Conservation (phyloP, 2,113 vertebrate genomes). For the Triplophysa tibetana region DNA sequence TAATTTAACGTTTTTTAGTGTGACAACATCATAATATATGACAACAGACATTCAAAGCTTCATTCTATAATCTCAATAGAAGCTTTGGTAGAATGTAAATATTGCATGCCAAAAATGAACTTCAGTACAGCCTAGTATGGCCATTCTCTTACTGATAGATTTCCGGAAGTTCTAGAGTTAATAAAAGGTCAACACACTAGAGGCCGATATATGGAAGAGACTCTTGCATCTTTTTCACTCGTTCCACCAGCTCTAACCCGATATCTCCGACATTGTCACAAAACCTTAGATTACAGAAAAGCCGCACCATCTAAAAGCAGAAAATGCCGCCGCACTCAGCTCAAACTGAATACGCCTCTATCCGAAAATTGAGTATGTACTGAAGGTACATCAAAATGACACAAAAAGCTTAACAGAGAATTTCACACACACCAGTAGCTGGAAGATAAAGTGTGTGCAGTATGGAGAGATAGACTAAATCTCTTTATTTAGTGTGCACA, state of each 20-base stretch:
- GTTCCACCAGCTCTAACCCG: slow-evolving; percentile 59
- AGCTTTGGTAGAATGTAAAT: too few relatives aligned
- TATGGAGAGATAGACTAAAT: not conserved
- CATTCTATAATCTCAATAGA: too few relatives aligned
- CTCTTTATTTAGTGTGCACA: not conserved
- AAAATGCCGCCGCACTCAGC: not conserved
- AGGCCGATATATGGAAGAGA: not conserved
- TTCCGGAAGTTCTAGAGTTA: too few relatives aligned
- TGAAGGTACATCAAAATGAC: not conserved
- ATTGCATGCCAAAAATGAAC: too few relatives aligned
- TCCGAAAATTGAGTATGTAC: slow-evolving; percentile 3
- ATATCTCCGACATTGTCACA: slow-evolving; percentile 58
- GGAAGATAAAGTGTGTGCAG: not conserved
- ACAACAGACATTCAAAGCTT: too few relatives aligned
- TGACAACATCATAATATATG: too few relatives aligned
- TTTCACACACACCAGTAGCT: not conserved
- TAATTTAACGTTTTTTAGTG: too few relatives aligned
- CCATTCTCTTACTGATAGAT: too few relatives aligned
- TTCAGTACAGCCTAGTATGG: too few relatives aligned
- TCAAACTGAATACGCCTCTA: not conserved
- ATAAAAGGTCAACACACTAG: not conserved
- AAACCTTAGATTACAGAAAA: slow-evolving; percentile 21
- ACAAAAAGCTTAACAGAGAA: not conserved
- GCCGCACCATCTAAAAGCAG: slow-evolving; percentile 8
- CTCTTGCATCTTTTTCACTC: slow-evolving; percentile 53